Percentiles rank a stretch among this genome's conserved stretches.
These are phyloP conservation scores for Siphamia tubifer DNA, from an alignment of 2,113 vertebrate species.

Conservation along the genomic window DNA sequence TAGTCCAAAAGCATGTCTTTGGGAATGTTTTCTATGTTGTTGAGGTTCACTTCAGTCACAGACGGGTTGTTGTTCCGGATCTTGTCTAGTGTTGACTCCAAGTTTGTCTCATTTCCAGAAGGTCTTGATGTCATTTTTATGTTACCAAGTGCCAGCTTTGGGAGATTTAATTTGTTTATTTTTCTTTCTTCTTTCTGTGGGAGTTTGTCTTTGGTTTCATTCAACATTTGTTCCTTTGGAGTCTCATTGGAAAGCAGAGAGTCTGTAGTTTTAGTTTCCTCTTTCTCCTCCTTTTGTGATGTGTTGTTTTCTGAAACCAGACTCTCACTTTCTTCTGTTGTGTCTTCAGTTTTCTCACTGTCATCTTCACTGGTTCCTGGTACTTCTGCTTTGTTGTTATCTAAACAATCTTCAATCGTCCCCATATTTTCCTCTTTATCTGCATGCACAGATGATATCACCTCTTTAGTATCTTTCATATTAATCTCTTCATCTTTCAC, in stretches of 20 bases:
- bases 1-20: constrained; percentile 95
- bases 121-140: constrained; percentile 93
- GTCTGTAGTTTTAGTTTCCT: constrained; percentile 26
- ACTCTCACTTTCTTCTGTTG: not conserved
- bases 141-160: constrained; percentile 86
- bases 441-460: not conserved
- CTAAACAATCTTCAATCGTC: not conserved
- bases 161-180: constrained; percentile 88
- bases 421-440: constrained; percentile 2
- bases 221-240: constrained; percentile 14
- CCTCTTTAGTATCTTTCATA: constrained; percentile 5
- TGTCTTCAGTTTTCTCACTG: constrained; percentile 3
- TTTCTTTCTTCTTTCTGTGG: constrained; percentile 83
- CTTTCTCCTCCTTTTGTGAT: constrained; percentile 22
- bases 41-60: constrained; percentile 92
- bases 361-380: not conserved
- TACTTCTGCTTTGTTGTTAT: not conserved
- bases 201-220: constrained; percentile 51
- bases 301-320: not conserved
- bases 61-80: constrained; percentile 87
- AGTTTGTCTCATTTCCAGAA: constrained; percentile 94
- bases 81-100: constrained; percentile 89
- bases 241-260: not conserved
- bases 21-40: constrained; percentile 99
- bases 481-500: constrained; percentile 24